These are phyloP conservation scores for Hylomyscus alleni DNA, from an alignment of 2,797 vertebrate species.

Conservation along the genomic window DNA sequence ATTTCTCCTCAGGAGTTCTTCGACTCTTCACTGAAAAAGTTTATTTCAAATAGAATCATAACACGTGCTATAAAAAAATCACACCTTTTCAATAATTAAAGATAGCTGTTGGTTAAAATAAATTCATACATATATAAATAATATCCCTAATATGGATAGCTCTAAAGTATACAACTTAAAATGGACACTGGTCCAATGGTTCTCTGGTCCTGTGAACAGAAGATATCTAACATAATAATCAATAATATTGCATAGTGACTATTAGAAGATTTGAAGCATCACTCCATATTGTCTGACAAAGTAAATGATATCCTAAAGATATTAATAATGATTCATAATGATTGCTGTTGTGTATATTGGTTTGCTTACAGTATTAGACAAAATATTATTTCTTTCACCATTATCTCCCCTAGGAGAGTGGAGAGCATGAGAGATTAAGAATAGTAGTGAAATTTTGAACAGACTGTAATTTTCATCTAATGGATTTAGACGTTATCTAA, in stretches of 20 bases:
- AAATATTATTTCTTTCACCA: not conserved
- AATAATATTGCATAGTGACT: slow-evolving; percentile 21
- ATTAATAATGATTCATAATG: not conserved
- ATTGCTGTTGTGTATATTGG: not conserved
- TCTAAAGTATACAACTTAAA: not conserved
- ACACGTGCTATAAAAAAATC: not conserved
- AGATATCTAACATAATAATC: not conserved
- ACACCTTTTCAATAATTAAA: not conserved
- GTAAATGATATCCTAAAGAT: not conserved
- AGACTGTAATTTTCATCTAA: slow-evolving; percentile 53
- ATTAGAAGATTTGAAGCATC: not conserved
- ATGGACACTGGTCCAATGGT: not conserved
- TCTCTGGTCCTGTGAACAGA: not conserved
- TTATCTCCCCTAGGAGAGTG: not conserved
- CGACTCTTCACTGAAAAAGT: not conserved
- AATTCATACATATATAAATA: not conserved
- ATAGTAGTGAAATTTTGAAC: not conserved
- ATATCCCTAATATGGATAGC: not conserved
- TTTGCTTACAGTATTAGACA: not conserved
- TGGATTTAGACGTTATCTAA: slow-evolving; percentile 63
- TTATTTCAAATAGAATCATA: not conserved
- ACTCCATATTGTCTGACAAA: slow-evolving; percentile 11
- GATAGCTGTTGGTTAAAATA: not conserved
- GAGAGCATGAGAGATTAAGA: not conserved
- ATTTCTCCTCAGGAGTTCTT: not conserved